phyloP scores from a whole-genome alignment of 92 coral and sea anemone species.

The Epizoanthus illoricatus region DNA sequence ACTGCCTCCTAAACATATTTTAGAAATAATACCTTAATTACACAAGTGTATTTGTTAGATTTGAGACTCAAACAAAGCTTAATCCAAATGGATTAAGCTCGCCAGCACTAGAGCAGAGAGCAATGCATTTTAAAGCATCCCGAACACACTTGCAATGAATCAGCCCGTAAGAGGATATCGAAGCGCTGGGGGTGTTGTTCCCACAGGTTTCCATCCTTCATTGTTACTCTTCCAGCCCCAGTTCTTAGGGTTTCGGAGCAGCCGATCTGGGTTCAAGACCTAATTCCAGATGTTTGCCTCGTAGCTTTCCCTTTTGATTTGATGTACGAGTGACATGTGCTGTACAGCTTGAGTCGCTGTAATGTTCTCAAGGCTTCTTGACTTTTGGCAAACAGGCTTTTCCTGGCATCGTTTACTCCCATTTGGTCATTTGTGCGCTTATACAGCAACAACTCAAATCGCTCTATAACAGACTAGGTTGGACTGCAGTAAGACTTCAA shows the following conservation, averaged over 20 bases:
- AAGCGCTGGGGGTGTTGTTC: constrained; percentile 10
- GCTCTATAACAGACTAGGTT: constrained; percentile 3
- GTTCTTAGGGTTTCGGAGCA: no score
- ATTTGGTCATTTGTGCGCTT: constrained; percentile 31
- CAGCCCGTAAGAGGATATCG: no score
- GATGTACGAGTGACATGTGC: constrained; percentile 12
- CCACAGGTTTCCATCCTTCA: constrained; percentile 18
- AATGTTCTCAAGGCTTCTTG: constrained; percentile 29
- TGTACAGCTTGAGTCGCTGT: constrained; percentile 36
- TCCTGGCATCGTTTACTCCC: constrained; percentile 28
- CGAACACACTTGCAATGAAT: no score
- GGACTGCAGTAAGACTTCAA: neutral
- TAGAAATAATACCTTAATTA: no score
- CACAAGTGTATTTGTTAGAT: no score
- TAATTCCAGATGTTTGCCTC: constrained; percentile 37
- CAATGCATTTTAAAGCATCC: no score
- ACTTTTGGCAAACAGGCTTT: constrained; percentile 26
- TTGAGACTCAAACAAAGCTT: no score
- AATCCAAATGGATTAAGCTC: no score
- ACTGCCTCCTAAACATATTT: no score
- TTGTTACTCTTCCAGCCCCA: neutral
- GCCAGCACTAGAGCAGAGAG: no score
- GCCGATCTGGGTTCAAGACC: constrained; percentile 10
- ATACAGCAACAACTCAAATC: constrained; percentile 33
- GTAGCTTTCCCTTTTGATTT: constrained; percentile 36